Evolutionary conservation across 2,888 invertebrate genomes (phyloP), one percentile per base, ranked within the genome.

Genomic region (Branchipolynoe longqiensis): DNA sequence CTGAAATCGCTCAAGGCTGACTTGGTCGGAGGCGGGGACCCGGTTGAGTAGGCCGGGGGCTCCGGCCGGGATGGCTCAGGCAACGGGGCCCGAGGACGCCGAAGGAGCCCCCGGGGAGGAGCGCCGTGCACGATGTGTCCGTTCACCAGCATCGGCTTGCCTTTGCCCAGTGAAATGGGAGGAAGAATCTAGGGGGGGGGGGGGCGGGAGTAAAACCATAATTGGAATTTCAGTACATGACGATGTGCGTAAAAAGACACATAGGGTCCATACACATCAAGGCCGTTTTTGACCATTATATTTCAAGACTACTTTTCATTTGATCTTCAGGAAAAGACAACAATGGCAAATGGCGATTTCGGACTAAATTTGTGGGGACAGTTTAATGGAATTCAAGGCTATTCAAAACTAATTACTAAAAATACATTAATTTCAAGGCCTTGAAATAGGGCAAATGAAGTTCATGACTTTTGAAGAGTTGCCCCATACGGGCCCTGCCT

Each of bases 181-280:
- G 78, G 78, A 1, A 78, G 48, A 41, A 78, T 78, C 78, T 78
- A n/a, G n/a, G n/a, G n/a, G n/a, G n/a, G n/a, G n/a, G n/a, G n/a
- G n/a, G n/a, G n/a, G n/a, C n/a, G n/a, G n/a, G n/a, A n/a, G 78
- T 41, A 36, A 36, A 69, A 69, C 25, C 25, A 58, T 8, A 58
- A 8, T 18, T 58, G n/a, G 4, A n/a, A n/a, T 58, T 18, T 58
- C 22, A 58, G 4, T n/a, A 58, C 48, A 12, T 48, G 18, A 18
- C 18, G 48, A 48, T 48, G 8, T 12, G 18, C 48, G 48, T 48
- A 12, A 48, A 12, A 48, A 18, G 48, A 18, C 48, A 12, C 8
- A 48, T n/a, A n/a, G n/a, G n/a, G n/a, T n/a, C n/a, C n/a, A n/a
- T n/a, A n/a, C n/a, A n/a, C n/a, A n/a, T n/a, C n/a, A n/a, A n/a